These are phyloP conservation scores for Corythornis vintsioides DNA, from an alignment of 2,113 vertebrate species.

Conservation along the genomic window DNA sequence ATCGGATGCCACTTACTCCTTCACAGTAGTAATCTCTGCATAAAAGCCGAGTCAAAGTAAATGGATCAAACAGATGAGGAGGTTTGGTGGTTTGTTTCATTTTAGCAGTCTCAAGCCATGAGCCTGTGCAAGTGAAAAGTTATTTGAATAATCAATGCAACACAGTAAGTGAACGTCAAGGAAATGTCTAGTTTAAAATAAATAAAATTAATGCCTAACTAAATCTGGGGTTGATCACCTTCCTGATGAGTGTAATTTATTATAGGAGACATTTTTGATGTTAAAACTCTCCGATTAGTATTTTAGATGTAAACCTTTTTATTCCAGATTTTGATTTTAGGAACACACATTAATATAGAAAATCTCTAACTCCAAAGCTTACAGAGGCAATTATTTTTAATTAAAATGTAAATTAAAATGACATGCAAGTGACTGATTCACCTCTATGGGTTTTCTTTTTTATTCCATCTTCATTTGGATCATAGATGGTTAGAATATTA, in stretches of 20 bases:
- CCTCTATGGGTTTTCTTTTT: not conserved
- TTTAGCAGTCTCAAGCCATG: not conserved
- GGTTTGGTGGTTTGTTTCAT: not conserved
- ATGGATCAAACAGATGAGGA: not conserved
- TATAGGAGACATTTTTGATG: slow-evolving; percentile 18
- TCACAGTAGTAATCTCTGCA: not conserved
- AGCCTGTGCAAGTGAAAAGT: slow-evolving; percentile 24
- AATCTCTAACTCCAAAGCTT: not conserved
- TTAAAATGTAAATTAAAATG: not conserved
- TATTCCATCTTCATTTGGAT: not conserved
- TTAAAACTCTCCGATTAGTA: not conserved
- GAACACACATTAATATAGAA: not conserved
- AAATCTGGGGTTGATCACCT: slow-evolving; percentile 49
- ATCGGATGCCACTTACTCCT: slow-evolving; percentile 22
- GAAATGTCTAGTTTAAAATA: slow-evolving; percentile 57
- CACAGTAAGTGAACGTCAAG: slow-evolving; percentile 37
- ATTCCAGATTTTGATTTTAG: slow-evolving; percentile 13
- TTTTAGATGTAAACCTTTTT: not conserved
- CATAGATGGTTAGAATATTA: not conserved
- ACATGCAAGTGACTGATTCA: not conserved
- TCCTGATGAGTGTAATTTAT: slow-evolving; percentile 44
- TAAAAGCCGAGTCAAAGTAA: not conserved
- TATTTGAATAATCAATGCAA: slow-evolving; percentile 42
- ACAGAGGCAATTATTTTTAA: not conserved
- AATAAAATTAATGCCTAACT: slow-evolving; percentile 46